Evolutionary conservation across 2,888 invertebrate species (phyloP).

Genomic region (Sclerodermus sp.): DNA sequence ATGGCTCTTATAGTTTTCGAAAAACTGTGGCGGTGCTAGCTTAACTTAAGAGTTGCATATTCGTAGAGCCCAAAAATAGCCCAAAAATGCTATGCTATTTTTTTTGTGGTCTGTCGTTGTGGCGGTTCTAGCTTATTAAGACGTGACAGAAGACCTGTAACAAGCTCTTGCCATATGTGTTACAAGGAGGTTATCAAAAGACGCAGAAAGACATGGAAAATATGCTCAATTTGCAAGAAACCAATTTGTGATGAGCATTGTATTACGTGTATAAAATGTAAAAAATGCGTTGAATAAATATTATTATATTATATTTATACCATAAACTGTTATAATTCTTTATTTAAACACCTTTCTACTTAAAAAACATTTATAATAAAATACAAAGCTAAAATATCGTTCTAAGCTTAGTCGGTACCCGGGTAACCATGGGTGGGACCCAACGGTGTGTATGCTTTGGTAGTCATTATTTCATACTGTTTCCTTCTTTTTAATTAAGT

Average conservation of each 20-base stretch:
- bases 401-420: neutral
- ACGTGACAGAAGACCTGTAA: neutral
- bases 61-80: too few species aligned
- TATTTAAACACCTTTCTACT: neutral
- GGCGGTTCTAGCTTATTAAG: too few species aligned
- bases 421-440: neutral
- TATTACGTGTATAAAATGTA: neutral
- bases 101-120: too few species aligned
- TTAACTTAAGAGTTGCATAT: too few species aligned
- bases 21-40: too few species aligned
- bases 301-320: neutral
- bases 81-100: too few species aligned
- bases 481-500: too few species aligned
- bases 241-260: neutral
- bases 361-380: too few species aligned
- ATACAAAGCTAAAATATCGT: neutral
- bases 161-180: constrained; percentile 5
- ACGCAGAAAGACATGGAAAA: constrained; percentile 6
- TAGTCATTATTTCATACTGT: too few species aligned
- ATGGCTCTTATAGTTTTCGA: too few species aligned
- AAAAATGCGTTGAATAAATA: neutral
- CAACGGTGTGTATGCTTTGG: too few species aligned
- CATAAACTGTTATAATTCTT: neutral
- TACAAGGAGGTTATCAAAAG: constrained; percentile 2
- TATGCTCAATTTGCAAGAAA: neutral